Conservation (phyloP, 2,888 invertebrate genomes). For the Doris montereyensis region DNA sequence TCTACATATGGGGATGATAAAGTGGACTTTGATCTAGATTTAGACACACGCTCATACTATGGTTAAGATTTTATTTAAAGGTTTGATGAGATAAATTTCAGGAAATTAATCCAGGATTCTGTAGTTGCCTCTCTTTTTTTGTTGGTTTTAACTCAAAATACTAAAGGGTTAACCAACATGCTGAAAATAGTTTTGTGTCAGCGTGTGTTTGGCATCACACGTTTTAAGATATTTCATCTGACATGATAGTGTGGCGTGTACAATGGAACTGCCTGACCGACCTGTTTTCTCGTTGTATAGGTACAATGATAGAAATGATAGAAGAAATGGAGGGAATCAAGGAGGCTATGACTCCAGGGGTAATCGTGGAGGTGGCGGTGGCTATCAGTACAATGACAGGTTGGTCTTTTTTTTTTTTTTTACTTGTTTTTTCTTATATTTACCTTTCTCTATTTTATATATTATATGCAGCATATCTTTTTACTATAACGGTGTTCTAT, state of each 20-base stretch:
- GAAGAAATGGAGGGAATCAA: not conserved
- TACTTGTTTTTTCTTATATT: not conserved
- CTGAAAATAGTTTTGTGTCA: no score
- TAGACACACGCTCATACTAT: no score
- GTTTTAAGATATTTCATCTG: not conserved
- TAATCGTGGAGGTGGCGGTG: slow-evolving; percentile 40
- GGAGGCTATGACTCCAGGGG: slow-evolving; percentile 28
- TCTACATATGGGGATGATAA: no score
- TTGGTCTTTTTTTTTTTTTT: not conserved
- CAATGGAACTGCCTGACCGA: not conserved
- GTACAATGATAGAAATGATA: not conserved
- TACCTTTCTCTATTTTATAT: not conserved
- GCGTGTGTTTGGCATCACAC: not conserved
- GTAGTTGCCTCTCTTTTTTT: no score
- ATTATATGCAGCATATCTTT: not conserved
- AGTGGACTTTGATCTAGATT: no score
- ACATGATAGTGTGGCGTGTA: not conserved
- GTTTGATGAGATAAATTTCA: no score
- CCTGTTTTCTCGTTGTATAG: not conserved
- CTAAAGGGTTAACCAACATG: no score
- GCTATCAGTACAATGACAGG: slow-evolving; percentile 41
- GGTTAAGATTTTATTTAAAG: no score
- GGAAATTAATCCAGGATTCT: no score
- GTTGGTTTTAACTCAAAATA: no score
- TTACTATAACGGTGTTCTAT: not conserved